Conservation (phyloP, 2,797 vertebrate species). For the Hyperoplus lanceolatus region DNA sequence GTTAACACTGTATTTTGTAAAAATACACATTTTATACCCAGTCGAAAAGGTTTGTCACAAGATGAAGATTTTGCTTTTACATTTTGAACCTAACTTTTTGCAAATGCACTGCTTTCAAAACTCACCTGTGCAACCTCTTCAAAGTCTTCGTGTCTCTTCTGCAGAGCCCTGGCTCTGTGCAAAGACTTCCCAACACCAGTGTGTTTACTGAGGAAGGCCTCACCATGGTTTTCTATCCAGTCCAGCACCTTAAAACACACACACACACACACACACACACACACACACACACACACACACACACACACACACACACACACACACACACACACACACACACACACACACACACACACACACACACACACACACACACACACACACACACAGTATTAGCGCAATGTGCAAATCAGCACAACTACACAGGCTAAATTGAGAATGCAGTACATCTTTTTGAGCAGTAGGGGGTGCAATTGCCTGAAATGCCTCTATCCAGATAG, state of each 20-base stretch:
- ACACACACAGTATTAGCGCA: background rate
- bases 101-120: background rate
- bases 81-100: background rate
- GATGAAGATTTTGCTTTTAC: background rate
- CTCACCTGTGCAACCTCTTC: constrained; percentile 97
- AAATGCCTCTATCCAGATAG: constrained; percentile 8
- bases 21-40: background rate
- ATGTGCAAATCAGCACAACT: background rate
- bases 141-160: constrained; percentile 97
- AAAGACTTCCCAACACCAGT: constrained; percentile 97
- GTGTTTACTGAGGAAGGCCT: constrained; percentile 97
- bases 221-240: constrained; percentile 98
- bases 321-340: constrained; percentile 38
- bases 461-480: constrained; percentile 62
- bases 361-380: constrained; percentile 20
- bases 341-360: constrained; percentile 36
- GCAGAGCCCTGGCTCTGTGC: constrained; percentile 94
- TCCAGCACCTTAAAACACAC: constrained; percentile 90
- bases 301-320: background rate
- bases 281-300: background rate
- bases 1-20: background rate
- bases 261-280: constrained; percentile 15
- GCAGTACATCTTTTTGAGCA: constrained; percentile 45
- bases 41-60: background rate
- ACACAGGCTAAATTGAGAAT: background rate